Base-by-base conservation (phyloP, 2,888 invertebrate species). In the Nomada ferruginata region DNA sequence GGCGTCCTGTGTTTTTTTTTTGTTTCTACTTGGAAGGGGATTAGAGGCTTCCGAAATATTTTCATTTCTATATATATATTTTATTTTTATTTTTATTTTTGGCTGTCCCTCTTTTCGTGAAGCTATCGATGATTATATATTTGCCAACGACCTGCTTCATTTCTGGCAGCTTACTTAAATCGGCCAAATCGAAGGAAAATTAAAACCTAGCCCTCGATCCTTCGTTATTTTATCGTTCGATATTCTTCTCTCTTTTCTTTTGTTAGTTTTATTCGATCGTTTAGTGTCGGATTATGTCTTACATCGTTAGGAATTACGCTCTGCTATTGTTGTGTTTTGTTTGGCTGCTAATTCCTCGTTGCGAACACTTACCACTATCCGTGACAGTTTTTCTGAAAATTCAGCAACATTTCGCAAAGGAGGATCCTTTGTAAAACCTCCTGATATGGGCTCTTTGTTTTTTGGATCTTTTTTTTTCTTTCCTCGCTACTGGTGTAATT, bases 1-100 rank as follows among this genome's bases (percentile, higher is more conserved):
- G 79, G 70, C 76, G 79, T 87, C 80, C 78, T 66, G 84, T 82
- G 74, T 79, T 57, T 76, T 78, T 84, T 20, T 29, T 47, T 57
- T 44, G 5, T 20, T 18, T 78, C 76, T 85, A 81, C 75, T 80
- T 76, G 52, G 75, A 81, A 79, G 79, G 47, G 77, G 75, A 59
- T 61, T 57, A 69, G 78, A 85, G 73, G 69, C 85, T 60, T 83
- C 80, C 81, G 68, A 77, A 68, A 63, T 15, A 29, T 65, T 60
- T 75, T 42, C 29, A 20, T n/a, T 15, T 9, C 10, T 42, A 13
- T 36, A 36, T 68, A 9, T 66, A 13, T 9, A 36, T n/a, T 10
- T 15, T 61, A 13, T 61, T 26, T 44, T 15, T 61, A 13, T 61
- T 26, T 44, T 61, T 36, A 66, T 52, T 59, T 68, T 59, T 36